Base-by-base conservation (phyloP, 2,113 vertebrate species). In the Grus americana region DNA sequence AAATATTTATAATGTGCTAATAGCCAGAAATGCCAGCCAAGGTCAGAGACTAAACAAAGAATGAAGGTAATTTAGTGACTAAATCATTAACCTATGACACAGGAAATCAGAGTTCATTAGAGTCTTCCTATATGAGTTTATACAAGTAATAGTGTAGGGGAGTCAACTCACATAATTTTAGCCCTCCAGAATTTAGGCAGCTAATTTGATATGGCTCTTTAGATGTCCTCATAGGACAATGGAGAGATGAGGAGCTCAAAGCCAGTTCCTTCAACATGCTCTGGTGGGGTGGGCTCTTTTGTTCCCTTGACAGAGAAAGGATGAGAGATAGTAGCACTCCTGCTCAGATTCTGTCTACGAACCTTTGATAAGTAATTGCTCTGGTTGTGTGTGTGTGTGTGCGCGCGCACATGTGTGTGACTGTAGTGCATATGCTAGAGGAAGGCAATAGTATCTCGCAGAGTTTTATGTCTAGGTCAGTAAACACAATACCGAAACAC, bases 1-100 rank as follows among this genome's bases (percentile, higher is more conserved):
- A 68, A 88, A 42, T 84, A 92, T 88, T 82, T 90, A 68, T 74
- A 79, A 76, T 50, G 46, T 73, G 52, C 15, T 91, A 62, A 70
- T 62, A 87, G 13, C 16, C 55, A 74, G 59, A 71, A 24, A 63
- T 36, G 15, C 26, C 71, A 71, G 26, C 44, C 68, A 84, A 84
- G 52, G 55, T 80, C 65, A 81, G n/a, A 90, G 17, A 79, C 46
- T 71, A 58, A 91, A 76, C 52, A 79, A 86, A 73, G 54, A 86
- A 54, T 62, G 23, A 84, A 88, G 23, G 44, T 66, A 91, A 88
- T 55, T 83, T 84, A 89, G 50, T 62, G 42, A 54, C 52, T 63
- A 88, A 62, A 73, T 58, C 44, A 73, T 86, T 94, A 95, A 55
- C 46, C 46, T 89, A 26, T 0, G 11, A 29, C 29, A 78, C 10